Base-by-base conservation (phyloP, 1,140 invertebrate species). In the Elysia chlorotica region DNA sequence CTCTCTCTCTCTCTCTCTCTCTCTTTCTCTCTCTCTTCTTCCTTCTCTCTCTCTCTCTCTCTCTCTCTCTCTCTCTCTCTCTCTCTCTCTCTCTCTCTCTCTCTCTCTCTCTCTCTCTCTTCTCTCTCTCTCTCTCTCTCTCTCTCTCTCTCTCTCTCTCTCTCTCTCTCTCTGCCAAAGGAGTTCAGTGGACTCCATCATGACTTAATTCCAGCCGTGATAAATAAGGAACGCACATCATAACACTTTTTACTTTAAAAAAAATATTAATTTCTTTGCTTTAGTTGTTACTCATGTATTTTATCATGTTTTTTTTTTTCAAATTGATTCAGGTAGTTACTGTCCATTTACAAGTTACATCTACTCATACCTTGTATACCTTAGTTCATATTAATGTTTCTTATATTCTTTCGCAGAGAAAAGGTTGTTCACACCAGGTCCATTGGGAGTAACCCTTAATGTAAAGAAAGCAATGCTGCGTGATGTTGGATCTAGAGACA, bases 351-450 rank as follows among this genome's bases (percentile, higher is more conserved):
- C n/a, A n/a, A n/a, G n/a, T n/a, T n/a, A n/a, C n/a, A n/a, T n/a
- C n/a, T n/a, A n/a, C n/a, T n/a, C n/a, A n/a, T n/a, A n/a, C n/a
- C n/a, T n/a, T n/a, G n/a, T n/a, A n/a, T n/a, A n/a, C n/a, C n/a
- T n/a, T n/a, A n/a, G n/a, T n/a, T n/a, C n/a, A n/a, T n/a, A n/a
- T 17, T 65, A 31, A 36, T 17, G 4, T 31, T 74, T 48, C 37
- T 65, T 71, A 14, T 63, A 14, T 21, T 63, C 71, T 38, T 59
- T 73, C 74, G 59, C 65, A 78, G 84, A 81, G 23, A 86, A 86
- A 81, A 89, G 88, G 72, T 76, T 90, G n/a, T 90, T 90, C 76
- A 90, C 89, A 2, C 89, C 89, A 21, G 89, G 89, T 21, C 89
- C 89, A 6, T 78, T 90, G n/a, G 78, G 84, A 28, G 85, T 85